These are phyloP conservation scores for Oryzias javanicus DNA, from an alignment of 2,113 vertebrate species.

Conservation along the genomic window DNA sequence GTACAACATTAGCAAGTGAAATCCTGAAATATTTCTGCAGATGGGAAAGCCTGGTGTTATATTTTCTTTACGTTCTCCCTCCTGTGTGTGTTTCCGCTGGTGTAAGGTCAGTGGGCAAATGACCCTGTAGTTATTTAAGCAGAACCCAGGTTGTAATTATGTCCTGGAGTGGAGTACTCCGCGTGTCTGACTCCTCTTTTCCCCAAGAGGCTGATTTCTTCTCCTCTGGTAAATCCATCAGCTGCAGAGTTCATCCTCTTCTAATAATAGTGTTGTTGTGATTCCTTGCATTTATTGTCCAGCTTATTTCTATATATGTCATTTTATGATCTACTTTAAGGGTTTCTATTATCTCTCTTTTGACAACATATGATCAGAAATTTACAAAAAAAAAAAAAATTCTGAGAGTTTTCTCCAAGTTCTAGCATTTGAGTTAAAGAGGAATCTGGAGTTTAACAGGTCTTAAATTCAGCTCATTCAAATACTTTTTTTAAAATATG, in stretches of 20 bases:
- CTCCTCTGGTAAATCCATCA: constrained; percentile 7
- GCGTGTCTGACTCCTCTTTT: background rate
- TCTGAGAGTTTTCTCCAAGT: too few relatives aligned
- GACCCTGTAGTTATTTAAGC: constrained; percentile 23
- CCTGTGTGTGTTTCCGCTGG: constrained; percentile 38
- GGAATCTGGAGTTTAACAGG: too few relatives aligned
- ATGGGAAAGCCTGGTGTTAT: constrained; percentile 58
- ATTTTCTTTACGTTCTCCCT: constrained; percentile 1
- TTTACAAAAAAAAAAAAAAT: background rate
- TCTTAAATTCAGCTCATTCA: too few relatives aligned
- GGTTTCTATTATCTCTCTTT: constrained; percentile 28
- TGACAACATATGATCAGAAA: constrained; percentile 4
- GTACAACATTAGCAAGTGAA: constrained; percentile 62
- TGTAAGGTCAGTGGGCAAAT: constrained; percentile 58
- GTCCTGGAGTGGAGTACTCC: constrained; percentile 5
- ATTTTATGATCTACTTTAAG: constrained; percentile 28
- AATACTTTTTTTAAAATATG: too few relatives aligned
- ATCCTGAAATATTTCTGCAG: constrained; percentile 1
- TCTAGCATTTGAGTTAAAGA: too few relatives aligned
- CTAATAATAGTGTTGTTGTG: constrained; percentile 10
- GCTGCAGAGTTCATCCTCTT: background rate
- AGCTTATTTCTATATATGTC: constrained; percentile 30
- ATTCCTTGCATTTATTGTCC: constrained; percentile 28
- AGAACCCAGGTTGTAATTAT: constrained; percentile 27
- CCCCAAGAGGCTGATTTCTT: constrained; percentile 8